These are phyloP conservation scores for Siniperca chuatsi DNA, from an alignment of 2,113 vertebrate species.

Conservation along the genomic window DNA sequence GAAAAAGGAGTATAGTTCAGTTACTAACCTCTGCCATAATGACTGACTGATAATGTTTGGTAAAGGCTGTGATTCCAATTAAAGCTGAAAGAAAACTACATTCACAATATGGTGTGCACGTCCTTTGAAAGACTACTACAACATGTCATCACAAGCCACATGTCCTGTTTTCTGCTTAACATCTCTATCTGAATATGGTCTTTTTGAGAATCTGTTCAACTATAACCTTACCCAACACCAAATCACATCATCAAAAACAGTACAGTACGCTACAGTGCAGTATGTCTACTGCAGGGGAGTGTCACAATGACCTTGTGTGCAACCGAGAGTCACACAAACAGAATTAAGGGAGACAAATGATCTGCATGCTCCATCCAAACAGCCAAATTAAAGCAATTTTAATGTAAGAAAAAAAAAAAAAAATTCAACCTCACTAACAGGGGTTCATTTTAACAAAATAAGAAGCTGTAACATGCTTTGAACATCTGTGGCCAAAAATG, in stretches of 20 bases:
- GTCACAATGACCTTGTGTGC: slow-evolving; percentile 5
- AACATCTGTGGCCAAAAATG: neutral
- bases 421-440: neutral
- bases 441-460: neutral
- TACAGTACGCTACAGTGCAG: slow-evolving; percentile 3
- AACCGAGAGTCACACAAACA: neutral
- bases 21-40: neutral
- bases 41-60: neutral
- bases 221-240: slow-evolving; percentile 42
- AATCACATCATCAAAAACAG: slow-evolving; percentile 34
- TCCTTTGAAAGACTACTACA: neutral
- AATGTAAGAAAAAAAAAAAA: slow-evolving; percentile 2
- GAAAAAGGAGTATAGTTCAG: neutral
- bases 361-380: slow-evolving; percentile 13
- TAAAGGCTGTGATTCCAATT: neutral
- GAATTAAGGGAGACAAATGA: neutral
- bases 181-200: neutral
- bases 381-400: slow-evolving; percentile 13
- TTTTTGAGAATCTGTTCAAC: slow-evolving; percentile 15
- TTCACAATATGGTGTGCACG: neutral
- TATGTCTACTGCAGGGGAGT: slow-evolving; percentile 7
- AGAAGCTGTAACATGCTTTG: neutral
- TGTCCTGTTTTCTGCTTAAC: neutral
- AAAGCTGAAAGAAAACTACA: slow-evolving; percentile 14
- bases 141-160: slow-evolving; percentile 2